A percentile compares a stretch with the other conserved stretches of the same genome.
phyloP scores from a whole-genome alignment of 2,797 vertebrate species.

The Poecilia gillii region DNA sequence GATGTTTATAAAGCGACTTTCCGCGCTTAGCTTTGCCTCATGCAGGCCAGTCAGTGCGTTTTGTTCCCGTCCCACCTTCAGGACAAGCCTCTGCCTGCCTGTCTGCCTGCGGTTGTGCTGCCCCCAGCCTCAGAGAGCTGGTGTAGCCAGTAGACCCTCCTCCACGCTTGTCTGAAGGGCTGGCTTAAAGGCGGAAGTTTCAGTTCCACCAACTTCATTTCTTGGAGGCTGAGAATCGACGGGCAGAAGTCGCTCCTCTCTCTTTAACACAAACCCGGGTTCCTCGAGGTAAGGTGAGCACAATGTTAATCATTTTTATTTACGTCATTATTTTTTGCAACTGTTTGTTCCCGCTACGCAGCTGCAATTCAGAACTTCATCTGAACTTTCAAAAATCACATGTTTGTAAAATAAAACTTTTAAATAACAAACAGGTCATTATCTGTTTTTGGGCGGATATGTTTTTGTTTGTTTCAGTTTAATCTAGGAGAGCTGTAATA shows the following conservation, averaged over 20 bases:
- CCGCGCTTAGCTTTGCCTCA: neutral
- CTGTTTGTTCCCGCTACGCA: conserved; percentile 1
- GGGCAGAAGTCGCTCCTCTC: conserved; percentile 43
- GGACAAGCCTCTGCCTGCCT: neutral
- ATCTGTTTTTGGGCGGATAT: neutral
- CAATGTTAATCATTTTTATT: too few relatives aligned
- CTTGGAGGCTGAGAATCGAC: conserved; percentile 46
- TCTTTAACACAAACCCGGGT: conserved; percentile 50
- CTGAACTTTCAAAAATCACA: neutral
- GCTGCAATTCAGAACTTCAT: neutral
- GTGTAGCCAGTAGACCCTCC: conserved; percentile 44
- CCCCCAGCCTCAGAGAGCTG: neutral
- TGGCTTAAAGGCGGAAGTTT: conserved; percentile 73
- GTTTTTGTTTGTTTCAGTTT: neutral
- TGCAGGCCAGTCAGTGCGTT: neutral
- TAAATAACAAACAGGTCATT: neutral
- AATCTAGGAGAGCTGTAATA: neutral
- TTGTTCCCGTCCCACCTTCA: neutral
- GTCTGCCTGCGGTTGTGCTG: neutral
- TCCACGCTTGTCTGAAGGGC: conserved; percentile 40
- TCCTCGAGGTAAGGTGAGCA: conserved; percentile 59
- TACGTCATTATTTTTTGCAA: neutral
- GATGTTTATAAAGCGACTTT: neutral
- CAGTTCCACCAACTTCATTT: conserved; percentile 63
- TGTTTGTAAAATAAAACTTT: neutral